Base-by-base conservation (phyloP, 2,797 vertebrate genomes). In the Sebastes hopkinsi region DNA sequence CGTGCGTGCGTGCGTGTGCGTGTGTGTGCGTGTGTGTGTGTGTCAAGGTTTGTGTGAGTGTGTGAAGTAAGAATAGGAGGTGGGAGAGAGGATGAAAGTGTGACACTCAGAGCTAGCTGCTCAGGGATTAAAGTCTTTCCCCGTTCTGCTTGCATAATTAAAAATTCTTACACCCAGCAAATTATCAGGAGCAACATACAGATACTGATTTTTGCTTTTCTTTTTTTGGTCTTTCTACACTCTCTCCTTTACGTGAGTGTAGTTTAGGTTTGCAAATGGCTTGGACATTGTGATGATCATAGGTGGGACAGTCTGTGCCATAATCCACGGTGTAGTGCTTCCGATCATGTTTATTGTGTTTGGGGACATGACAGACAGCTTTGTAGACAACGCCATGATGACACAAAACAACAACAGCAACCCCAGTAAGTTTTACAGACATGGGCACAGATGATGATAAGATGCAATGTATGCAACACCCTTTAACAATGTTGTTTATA, bases 301-400 rank as follows among this genome's bases (percentile, higher is more conserved):
- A 2, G 0, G 95, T 18, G 99, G 96, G 54, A 91, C 94, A 1
- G 0, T 97, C 32, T 97, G 87, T n/a, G 95, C 97, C 3, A n/a
- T 97, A 46, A 81, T 52, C 64, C 96, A 99, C 2, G 98, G 99
- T 7, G 84, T 92, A 5, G 88, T 93, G 12, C 10, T 23, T 96
- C 23, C 23, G 23, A 23, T 27, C 67, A 96, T 96, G 67, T 96
- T 96, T 87, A 58, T 98, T 8, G 95, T 99, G 81, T 99, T 98
- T 89, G 98, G 99, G 60, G 92, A 96, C 0, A 97, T 99, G 98
- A 98, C 97, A 0, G 95, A 99, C 89, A 97, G 91, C 81, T 98
- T 99, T 87, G 80, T 97, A 20, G 2, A 4, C 2, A 0, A n/a
- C 59, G 25, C 82, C 32, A 81, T 29, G 2, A 0, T 4, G 0